A percentile compares a stretch with the other conserved stretches of the same genome.
These are phyloP conservation scores for Bovichtus variegatus DNA, from an alignment of 2,797 vertebrate species.

Conservation along the genomic window DNA sequence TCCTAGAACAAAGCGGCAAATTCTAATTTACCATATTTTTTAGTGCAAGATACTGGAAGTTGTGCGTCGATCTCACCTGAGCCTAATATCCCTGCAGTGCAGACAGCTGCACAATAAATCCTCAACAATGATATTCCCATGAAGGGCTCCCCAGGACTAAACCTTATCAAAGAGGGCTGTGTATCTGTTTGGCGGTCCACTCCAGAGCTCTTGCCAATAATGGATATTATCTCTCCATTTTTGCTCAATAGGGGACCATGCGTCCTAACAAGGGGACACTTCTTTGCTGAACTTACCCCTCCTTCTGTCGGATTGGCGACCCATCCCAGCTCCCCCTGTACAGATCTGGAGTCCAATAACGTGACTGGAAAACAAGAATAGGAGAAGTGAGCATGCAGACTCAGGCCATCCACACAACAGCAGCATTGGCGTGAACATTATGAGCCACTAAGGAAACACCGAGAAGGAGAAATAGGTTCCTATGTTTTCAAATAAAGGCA, in stretches of 20 bases:
- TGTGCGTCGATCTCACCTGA: conserved; percentile 31
- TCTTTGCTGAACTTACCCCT: conserved; percentile 91
- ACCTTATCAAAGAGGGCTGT: conserved; percentile 59
- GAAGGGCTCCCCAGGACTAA: conserved; percentile 43
- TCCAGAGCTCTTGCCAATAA: conserved; percentile 53
- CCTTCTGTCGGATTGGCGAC: conserved; percentile 95
- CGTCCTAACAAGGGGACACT: conserved; percentile 66
- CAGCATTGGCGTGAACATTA: conserved; percentile 8
- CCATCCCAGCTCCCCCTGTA: conserved; percentile 96
- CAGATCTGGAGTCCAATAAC: conserved; percentile 95
- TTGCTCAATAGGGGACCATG: conserved; percentile 68
- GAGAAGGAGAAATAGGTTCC: not conserved
- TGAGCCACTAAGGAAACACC: conserved; percentile 10
- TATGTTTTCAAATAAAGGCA: not conserved
- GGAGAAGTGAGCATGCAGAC: conserved; percentile 58
- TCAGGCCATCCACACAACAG: conserved; percentile 26
- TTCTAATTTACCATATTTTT: conserved; percentile 43
- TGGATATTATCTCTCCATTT: conserved; percentile 77
- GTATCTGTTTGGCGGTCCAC: conserved; percentile 49
- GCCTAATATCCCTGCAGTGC: conserved; percentile 14
- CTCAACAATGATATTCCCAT: conserved; percentile 52
- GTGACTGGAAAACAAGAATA: conserved; percentile 88
- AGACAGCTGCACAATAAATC: conserved; percentile 56
- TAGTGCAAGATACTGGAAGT: conserved; percentile 17
- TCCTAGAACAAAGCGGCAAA: conserved; percentile 17